Base-by-base conservation (phyloP, 2,888 invertebrate species). In the Zaprionus obscuricornis region DNA sequence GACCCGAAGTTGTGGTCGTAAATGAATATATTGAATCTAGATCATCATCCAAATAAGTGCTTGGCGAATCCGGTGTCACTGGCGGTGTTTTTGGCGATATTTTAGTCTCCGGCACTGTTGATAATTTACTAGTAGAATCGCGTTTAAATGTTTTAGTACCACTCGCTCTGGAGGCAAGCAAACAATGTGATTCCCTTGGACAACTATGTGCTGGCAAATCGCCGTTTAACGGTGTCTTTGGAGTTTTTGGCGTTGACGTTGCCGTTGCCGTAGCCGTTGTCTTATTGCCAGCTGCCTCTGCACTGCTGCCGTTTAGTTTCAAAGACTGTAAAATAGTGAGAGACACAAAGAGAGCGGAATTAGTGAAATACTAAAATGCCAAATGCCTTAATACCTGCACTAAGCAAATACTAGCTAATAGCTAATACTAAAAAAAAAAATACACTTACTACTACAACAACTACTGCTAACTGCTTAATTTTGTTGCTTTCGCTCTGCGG, bases 1-100 rank as follows among this genome's bases (percentile, higher is more conserved):
- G 94, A 65, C 95, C 94, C 58, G 95, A 95, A 76, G 95, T 95
- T 66, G 93, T 93, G 89, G 95, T 95, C 62, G 94, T 94, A 87
- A 94, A 94, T 88, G 96, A 96, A 85, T 93, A 93, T 62, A 96
- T 90, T 59, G 96, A 96, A 78, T 95, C 96, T 85, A 91, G 90
- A 91, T 96, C 95, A 90, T 94, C 94, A 74, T 93, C 93, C 76
- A 92, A 87, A 68, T 90, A 90, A 87, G 91, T 91, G 72, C 91
- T 82, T 50, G 89, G 86, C 50, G 93, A 92, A 85, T 93, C 93
- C 11, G 92, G 94, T 55, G 93, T 93, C 63, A 92, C 93, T 70
- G 92, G 93, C 67, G 92, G 93, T 66, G 93, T 93, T 79, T 92
- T 91, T 33, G 92, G 92, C 42, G 90, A 89, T 31, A 85, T 64